Base-by-base conservation (phyloP, 2,888 invertebrate genomes). In the Zygothrica quintamaculata region DNA sequence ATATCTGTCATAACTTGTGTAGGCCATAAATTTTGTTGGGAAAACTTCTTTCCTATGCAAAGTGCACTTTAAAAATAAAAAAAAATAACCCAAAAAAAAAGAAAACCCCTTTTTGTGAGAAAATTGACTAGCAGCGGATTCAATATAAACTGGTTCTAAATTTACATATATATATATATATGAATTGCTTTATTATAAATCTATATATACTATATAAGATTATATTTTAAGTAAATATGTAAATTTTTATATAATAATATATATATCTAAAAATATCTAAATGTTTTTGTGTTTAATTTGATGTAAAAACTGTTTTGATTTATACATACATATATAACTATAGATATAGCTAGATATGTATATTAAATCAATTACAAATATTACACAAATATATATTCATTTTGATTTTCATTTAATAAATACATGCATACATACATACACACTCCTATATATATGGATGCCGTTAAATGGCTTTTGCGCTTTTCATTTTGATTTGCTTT, bases 1-100 rank as follows among this genome's bases (percentile, higher is more conserved):
- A 64, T 74, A 74, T 59, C 72, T 69, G 58, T 72, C 75, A 72
- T 72, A 74, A 69, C 64, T 72, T 72, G 72, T 74, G 70, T 72
- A 47, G 69, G 62, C 57, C 15, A 13, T 11, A 61, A 56, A 13
- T 44, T 52, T 33, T 31, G 29, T 39, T 3, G 5, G 18, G 37
- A 39, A 37, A 47, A 48, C 13, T 12, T 15, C 9, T 29, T 43
- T 9, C 15, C 42, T n/a, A 40, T 11, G 47, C 60, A 13, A 67
- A 53, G 33, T 9, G 15, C 37, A 18, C 12, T 37, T 39, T 43
- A 29, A 29, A n/a, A 9, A 13, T 29, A 37, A 8, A 61, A 53
- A 37, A 1, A 2, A 40, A 7, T 13, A 8, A 48, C 22, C n/a
- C n/a, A n/a, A n/a, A n/a, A n/a, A n/a, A n/a, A n/a, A n/a, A n/a